Evolutionary conservation across 2,113 vertebrate species (phyloP), one percentile per base, ranked within the genome.

Genomic region (Ageneiosus marmoratus): DNA sequence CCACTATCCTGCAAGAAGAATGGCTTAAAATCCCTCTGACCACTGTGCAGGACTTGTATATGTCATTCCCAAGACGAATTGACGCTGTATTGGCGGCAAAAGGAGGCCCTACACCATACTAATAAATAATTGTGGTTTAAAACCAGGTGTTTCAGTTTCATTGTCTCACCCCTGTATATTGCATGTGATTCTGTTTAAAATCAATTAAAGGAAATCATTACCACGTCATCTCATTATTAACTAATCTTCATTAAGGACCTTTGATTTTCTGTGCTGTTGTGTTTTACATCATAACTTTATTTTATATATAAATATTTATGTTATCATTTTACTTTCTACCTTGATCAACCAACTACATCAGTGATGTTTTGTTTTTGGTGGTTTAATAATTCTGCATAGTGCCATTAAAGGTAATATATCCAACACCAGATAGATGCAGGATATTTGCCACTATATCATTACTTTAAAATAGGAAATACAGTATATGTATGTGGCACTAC

Each of bases 151-250:
- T n/a, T n/a, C n/a, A n/a, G n/a, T n/a, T n/a, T n/a, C n/a, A n/a
- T n/a, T n/a, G n/a, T n/a, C n/a, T n/a, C n/a, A n/a, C n/a, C n/a
- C n/a, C n/a, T n/a, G n/a, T n/a, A n/a, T n/a, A n/a, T n/a, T n/a
- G n/a, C 20, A 46, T 18, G 41, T 63, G 12, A 6, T 15, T 20
- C 13, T 44, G 24, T 32, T 79, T 60, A 1, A 16, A 62, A 6
- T 29, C 15, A 50, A 5, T 50, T n/a, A 29, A 51, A 75, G 83
- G 83, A 91, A 86, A 88, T 82, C 44, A 88, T 92, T 91, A 90
- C 79, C 89, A 89, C 78, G 82, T 77, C 88, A 90, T 83, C 81
- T 80, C 88, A 88, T 90, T 44, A 22, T 63, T 15, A 15, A 63
- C 29, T 63, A 63, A 63, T 5, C 88, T 86, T 89, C 88, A 89